phyloP scores from a whole-genome alignment of 2,797 vertebrate genomes.

The Alectoris magna region DNA sequence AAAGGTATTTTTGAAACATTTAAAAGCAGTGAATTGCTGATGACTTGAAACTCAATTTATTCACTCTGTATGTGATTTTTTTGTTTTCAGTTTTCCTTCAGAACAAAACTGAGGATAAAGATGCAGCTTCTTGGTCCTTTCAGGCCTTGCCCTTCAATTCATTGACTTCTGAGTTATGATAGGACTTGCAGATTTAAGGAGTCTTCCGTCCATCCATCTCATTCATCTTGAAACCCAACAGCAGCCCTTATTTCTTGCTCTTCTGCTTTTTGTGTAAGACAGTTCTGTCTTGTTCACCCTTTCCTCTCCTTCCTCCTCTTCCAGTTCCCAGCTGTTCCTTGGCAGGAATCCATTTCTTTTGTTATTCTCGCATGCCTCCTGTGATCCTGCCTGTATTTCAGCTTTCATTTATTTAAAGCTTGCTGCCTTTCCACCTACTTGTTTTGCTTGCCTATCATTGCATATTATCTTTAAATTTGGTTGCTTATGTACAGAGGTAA shows the following conservation, averaged over 20 bases:
- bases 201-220: not conserved
- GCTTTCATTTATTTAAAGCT: not conserved
- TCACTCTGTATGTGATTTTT: not conserved
- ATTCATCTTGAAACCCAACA: not conserved
- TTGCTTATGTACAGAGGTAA: not conserved
- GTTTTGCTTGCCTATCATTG: accelerated
- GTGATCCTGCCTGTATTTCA: not conserved
- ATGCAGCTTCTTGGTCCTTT: not conserved
- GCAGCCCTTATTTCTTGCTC: not conserved
- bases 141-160: not conserved
- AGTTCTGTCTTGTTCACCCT: not conserved
- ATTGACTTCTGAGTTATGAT: accelerated
- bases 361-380: not conserved
- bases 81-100: not conserved
- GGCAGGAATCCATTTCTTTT: not conserved
- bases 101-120: not conserved
- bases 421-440: not conserved
- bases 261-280: not conserved
- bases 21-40: not conserved
- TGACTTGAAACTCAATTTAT: not conserved
- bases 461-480: not conserved
- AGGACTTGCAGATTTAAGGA: not conserved
- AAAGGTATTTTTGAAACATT: not conserved
- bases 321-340: not conserved
- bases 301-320: not conserved